Evolutionary conservation across 2,113 vertebrate species (phyloP).

Genomic region (Nothoprocta perdicaria): DNA sequence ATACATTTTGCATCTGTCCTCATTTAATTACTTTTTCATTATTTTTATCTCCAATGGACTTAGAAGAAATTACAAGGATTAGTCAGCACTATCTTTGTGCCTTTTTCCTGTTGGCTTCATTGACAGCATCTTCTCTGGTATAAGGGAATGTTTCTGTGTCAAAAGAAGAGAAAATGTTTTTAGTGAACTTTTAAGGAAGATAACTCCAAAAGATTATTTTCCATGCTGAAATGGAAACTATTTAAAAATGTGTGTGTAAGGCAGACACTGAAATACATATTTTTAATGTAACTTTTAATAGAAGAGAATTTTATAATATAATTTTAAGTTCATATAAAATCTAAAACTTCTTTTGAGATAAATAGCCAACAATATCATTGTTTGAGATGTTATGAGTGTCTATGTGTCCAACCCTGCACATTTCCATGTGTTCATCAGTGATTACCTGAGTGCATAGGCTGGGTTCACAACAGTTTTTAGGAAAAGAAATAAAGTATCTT

Average conservation of each 20-base stretch:
- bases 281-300: not conserved
- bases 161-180: not conserved
- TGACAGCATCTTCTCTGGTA: not conserved
- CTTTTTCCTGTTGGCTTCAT: not conserved
- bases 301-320: not conserved
- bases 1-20: not conserved
- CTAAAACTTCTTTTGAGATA: not conserved
- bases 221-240: accelerated
- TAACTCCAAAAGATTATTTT: not conserved
- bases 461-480: not conserved
- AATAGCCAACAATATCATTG: not conserved
- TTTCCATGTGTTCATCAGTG: not conserved
- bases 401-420: not conserved
- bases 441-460: accelerated
- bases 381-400: not conserved
- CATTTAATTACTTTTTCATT: not conserved
- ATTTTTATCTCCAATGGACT: not conserved
- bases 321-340: not conserved
- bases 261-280: not conserved
- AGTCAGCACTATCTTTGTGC: not conserved
- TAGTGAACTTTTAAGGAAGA: not conserved
- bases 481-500: not conserved
- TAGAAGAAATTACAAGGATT: not conserved
- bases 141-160: not conserved
- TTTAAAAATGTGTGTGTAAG: not conserved